phyloP scores from a whole-genome alignment of 1,140 invertebrate species.

The Tetragonula clypearis region DNA sequence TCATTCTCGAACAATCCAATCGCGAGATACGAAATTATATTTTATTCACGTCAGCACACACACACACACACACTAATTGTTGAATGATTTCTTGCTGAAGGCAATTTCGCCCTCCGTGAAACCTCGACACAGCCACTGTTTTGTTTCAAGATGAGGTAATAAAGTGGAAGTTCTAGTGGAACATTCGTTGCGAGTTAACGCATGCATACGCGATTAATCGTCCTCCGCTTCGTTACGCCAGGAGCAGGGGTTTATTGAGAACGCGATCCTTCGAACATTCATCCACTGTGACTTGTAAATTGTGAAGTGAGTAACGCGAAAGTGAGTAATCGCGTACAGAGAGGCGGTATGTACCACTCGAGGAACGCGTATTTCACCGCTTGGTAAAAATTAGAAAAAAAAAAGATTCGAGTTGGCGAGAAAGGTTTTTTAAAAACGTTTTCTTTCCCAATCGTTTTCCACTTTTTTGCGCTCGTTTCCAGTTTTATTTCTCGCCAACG shows the following conservation, averaged over 20 bases:
- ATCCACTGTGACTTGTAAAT: not conserved
- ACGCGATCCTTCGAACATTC: not conserved
- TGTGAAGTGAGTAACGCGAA: no score
- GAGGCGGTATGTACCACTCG: no score
- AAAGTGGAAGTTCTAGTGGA: not conserved
- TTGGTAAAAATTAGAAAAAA: not conserved
- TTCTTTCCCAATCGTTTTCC: not conserved
- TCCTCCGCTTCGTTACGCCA: not conserved
- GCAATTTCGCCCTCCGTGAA: not conserved
- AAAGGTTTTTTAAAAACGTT: not conserved
- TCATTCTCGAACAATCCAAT: not conserved
- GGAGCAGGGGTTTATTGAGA: constrained; percentile 6
- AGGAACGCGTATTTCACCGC: not conserved
- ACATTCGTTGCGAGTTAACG: not conserved
- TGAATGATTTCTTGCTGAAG: not conserved
- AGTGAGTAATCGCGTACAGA: not conserved
- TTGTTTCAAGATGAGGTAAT: not conserved
- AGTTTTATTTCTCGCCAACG: not conserved
- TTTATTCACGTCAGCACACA: not conserved
- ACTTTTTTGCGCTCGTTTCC: not conserved
- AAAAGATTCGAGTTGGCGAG: not conserved
- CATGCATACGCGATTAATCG: constrained; percentile 6
- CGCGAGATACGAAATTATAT: no score
- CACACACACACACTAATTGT: no score
- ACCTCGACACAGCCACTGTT: not conserved